These are phyloP conservation scores for Ctenochaetus hawaiiensis DNA, from an alignment of 2,797 vertebrate genomes.

Conservation along the genomic window DNA sequence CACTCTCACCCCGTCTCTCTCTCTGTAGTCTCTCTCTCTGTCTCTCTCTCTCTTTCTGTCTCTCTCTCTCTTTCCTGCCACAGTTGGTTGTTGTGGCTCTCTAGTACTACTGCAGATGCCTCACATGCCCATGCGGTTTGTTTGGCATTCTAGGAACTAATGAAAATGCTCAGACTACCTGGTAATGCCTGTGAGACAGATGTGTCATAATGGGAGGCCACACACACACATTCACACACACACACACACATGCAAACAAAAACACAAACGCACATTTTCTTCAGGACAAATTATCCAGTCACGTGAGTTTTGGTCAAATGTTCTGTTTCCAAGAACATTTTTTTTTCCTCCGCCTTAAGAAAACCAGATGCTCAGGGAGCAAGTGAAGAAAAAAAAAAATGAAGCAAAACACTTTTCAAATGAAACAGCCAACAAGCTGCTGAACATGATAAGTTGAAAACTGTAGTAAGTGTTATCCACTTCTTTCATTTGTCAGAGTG, in stretches of 20 bases:
- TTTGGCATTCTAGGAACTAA: conserved; percentile 73
- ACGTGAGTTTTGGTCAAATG: conserved; percentile 30
- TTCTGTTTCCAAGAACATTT: conserved; percentile 7
- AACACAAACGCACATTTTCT: neutral
- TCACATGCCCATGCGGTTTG: conserved; percentile 68
- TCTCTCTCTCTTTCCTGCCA: neutral
- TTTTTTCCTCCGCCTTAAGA: neutral
- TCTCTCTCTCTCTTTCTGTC: conserved; percentile 1
- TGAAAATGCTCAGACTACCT: conserved; percentile 78
- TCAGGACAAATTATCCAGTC: conserved; percentile 19
- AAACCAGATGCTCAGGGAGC: neutral
- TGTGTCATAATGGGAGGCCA: conserved; percentile 57
- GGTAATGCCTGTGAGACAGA: conserved; percentile 69
- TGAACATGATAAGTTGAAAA: neutral
- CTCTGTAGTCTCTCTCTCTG: neutral
- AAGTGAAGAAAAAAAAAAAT: neutral
- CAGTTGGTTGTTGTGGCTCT: conserved; percentile 41
- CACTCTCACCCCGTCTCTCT: no score
- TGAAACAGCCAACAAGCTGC: conserved; percentile 1
- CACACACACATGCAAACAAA: neutral
- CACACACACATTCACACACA: conserved; percentile 30
- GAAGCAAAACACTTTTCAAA: conserved; percentile 4
- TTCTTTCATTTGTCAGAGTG: neutral
- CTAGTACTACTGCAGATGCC: conserved; percentile 71
- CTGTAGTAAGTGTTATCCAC: neutral